A percentile compares a stretch with the other conserved stretches of the same genome.
phyloP scores from a whole-genome alignment of 2,797 vertebrate species.

The Argyrosomus regius region DNA sequence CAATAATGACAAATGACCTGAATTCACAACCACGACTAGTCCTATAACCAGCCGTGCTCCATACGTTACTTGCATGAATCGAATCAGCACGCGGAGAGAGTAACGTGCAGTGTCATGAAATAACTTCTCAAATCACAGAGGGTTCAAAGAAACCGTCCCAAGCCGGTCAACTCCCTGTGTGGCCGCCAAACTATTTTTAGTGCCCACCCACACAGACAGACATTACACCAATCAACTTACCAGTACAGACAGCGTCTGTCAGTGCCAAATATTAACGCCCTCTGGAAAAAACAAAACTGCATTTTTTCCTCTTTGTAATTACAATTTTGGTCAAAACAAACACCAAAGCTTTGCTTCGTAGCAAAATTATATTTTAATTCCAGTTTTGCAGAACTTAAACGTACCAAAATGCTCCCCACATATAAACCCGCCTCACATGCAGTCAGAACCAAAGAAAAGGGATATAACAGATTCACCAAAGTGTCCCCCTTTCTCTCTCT shows the following conservation, averaged over 20 bases:
- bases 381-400: not conserved
- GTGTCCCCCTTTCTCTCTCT: slow-evolving; percentile 15
- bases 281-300: not conserved
- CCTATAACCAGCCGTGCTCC: not conserved
- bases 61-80: not conserved
- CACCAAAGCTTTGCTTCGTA: not conserved
- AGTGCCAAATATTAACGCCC: not conserved
- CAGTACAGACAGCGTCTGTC: not conserved
- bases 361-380: not conserved
- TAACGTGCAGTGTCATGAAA: not conserved
- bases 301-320: not conserved
- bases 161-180: not conserved
- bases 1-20: not conserved
- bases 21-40: not conserved
- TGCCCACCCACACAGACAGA: not conserved
- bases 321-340: not conserved
- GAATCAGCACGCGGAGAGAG: not conserved
- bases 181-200: not conserved
- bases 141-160: not conserved
- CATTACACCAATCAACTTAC: not conserved
- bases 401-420: slow-evolving; percentile 4
- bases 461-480: slow-evolving; percentile 47
- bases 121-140: not conserved
- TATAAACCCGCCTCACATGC: slow-evolving; percentile 1
- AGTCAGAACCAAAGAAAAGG: slow-evolving; percentile 37